Base-by-base conservation (phyloP, 2,113 vertebrate species). In the Stegastes partitus region DNA sequence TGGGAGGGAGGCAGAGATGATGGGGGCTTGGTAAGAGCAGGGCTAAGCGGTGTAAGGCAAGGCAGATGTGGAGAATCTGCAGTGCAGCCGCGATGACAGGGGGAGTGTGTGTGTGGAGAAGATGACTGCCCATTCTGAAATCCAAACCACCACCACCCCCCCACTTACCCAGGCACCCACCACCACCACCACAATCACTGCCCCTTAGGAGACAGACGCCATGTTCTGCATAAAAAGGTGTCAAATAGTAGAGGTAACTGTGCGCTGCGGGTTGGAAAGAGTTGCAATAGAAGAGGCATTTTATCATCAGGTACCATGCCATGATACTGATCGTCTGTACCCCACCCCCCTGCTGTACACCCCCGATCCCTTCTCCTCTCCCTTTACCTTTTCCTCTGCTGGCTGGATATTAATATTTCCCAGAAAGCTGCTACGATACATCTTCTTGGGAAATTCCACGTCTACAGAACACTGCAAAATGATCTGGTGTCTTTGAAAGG, bases 1-100 rank as follows among this genome's bases (percentile, higher is more conserved):
- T 94, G 95, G 91, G 90, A 89, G 89, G 62, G 87, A 86, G 85
- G 84, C 67, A 74, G 75, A 71, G 77, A 88, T 70, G 88, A 82
- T 65, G 83, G 87, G 87, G 90, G 82, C 82, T 73, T 50, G 82
- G 84, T 86, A 61, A 73, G 87, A 83, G 83, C 69, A 28, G 77
- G 50, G 84, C 68, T 71, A 91, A 92, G 92, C 92, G 59, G 83
- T n/a, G 83, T 95, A 95, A 96, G 94, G 95, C 94, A 94, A 95
- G 94, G 96, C 96, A 98, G 95, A 96, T 97, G 97, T 96, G 96
- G 96, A 94, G 77, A 94, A 95, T 96, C 95, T 95, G 85, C 83
- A 91, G 68, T 83, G 91, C 84, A 77, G 83, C 87, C 79, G 70
- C 14, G 81, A 87, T 85, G 92, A 94, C 75, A 85, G 83, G 63